Evolutionary conservation across 2,888 invertebrate genomes (phyloP), one percentile per base, ranked within the genome.

Genomic region (Cremastinae sp.): DNA sequence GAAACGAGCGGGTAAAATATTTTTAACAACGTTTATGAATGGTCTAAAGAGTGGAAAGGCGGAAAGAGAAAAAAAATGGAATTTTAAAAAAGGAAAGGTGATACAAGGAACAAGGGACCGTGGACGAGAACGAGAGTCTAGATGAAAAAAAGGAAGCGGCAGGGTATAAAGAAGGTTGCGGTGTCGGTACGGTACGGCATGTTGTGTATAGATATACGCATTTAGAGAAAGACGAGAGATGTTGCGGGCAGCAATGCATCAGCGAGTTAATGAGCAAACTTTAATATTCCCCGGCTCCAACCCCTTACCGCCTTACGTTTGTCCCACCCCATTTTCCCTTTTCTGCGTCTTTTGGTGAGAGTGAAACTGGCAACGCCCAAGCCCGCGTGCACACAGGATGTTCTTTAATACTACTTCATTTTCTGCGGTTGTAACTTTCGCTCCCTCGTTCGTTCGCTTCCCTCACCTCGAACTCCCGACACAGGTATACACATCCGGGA

Each of bases 181-280:
- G 64, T 51, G 69, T 39, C 69, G 66, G 28, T 53, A 73, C 74
- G 35, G 66, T 14, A 61, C 28, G 55, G 35, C 51, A 39, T 70
- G 53, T 14, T 65, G 16, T 58, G 51, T 43, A 39, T 39, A 12
- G 43, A 45, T 64, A 12, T 61, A 43, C 41, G 37, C 49, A 71
- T 65, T 75, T 71, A 58, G 71, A 64, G 51, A 74, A 56, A 75
- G 69, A 74, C 66, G 62, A 37, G 28, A 43, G 45, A 62, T 47
- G 79, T 75, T 58, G 64, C 39, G 69, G 55, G 69, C 69, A 70
- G 76, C 69, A 83, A 84, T 84, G 82, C 83, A 85, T 85, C 85
- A 84, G 81, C 83, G 82, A 58, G 85, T 84, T 85, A 84, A 85
- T 85, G 85, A 85, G 84, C 81, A 85, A 85, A 85, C 83, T 85